Base-by-base conservation (phyloP, 2,888 invertebrate species). In the Branchellion lobata region DNA sequence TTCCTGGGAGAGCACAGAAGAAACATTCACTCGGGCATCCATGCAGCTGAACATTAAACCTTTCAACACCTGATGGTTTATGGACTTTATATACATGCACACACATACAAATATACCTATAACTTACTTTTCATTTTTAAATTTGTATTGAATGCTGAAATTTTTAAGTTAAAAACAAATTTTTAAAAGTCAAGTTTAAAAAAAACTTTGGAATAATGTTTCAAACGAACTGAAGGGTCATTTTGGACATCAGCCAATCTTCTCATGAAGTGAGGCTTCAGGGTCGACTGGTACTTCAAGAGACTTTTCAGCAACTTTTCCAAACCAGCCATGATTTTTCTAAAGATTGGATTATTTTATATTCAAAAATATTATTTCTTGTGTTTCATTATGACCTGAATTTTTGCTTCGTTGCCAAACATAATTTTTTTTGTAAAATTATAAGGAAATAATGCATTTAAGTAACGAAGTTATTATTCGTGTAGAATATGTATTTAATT, bases 41-140 rank as follows among this genome's bases (percentile, higher is more conserved):
- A 98, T 96, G 88, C 97, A 98, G 68, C 96, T 95, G 89, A 97
- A 96, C 90, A 97, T 94, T 82, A 97, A 93, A 82, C 96, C 95
- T 90, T 94, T 94, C 27, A 97, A 97, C 94, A 97, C 89, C 68
- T 83, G 2, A 8, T 74, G 29, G 5, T 74, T 27, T 27, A 27
- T 65, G n/a, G n/a, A 34, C 31, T 36, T 18, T 31, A 78, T 57
- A n/a, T 8, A 47, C 11, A 47, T 18, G 74, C 40, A 14, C 24
- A 11, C 24, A 74, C 3, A 18, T 24, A 40, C n/a, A 24, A 29
- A 40, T n/a, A 29, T 11, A 36, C 24, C 2, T n/a, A 29, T 29
- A 11, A 77, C 61, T 11, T 2, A 40, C 29, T 31, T 72, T 72
- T 72, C 3, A 72, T 11, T 2, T 29, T 33, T 31, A 33, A 33